These are phyloP conservation scores for Tringa solitaria DNA, from an alignment of 2,113 vertebrate genomes.

Conservation along the genomic window DNA sequence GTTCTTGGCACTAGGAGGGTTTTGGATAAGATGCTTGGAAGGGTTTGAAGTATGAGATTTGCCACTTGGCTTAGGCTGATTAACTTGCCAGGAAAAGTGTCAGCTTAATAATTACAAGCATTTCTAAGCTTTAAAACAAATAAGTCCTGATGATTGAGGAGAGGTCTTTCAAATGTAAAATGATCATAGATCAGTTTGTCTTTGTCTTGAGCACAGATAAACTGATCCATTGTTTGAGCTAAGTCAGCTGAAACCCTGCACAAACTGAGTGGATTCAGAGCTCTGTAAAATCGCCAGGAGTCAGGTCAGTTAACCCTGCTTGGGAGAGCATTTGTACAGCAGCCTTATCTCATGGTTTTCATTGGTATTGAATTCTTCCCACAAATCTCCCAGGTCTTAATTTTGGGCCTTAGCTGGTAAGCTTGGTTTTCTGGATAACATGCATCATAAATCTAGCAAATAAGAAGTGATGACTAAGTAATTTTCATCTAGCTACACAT, in stretches of 20 bases:
- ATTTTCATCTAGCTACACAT: not conserved
- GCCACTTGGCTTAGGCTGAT: not conserved
- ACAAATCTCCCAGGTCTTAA: not conserved
- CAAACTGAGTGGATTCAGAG: not conserved
- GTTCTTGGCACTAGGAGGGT: not conserved
- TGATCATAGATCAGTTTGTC: not conserved
- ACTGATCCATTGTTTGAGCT: not conserved
- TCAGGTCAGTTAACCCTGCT: not conserved
- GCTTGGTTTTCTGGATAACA: not conserved
- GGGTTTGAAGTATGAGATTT: not conserved
- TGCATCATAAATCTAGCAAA: not conserved
- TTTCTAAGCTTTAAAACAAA: not conserved
- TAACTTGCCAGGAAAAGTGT: not conserved
- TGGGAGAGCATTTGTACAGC: not conserved
- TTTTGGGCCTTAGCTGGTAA: not conserved
- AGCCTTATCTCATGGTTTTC: not conserved
- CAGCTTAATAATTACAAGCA: not conserved
- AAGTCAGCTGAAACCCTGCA: not conserved
- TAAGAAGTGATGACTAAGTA: not conserved
- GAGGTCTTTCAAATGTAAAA: not conserved
- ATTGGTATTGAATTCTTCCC: not conserved
- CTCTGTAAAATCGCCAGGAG: not conserved
- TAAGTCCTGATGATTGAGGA: not conserved
- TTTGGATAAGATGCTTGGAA: not conserved
- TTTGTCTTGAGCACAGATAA: not conserved